Evolutionary conservation across 2,113 vertebrate genomes (phyloP), one percentile per base, ranked within the genome.

Genomic region (Thamnophis sirtalis): DNA sequence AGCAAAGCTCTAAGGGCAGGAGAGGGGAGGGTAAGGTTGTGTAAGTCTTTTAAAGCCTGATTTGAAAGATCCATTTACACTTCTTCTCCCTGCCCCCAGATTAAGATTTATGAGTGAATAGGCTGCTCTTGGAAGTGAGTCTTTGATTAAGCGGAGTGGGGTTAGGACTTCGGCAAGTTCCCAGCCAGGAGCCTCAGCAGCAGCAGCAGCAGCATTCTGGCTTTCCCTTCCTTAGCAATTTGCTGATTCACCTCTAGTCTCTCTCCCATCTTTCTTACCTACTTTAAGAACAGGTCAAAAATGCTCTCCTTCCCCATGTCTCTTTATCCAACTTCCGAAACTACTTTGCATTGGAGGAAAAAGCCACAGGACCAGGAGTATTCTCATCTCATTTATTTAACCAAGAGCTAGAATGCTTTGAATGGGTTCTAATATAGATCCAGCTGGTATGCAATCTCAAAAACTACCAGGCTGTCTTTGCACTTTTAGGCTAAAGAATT

Each of bases 1-100:
- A 91, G 90, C 89, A 91, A 93, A 93, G 93, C 91, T 89, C 84
- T 0, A 0, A 73, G 90, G 22, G 89, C 24, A 15, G 53, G 80
- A 21, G 33, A 51, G 13, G 85, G 11, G 63, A 22, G 89, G 43
- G 60, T 93, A 91, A 88, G 86, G 94, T 95, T 92, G 51, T 93
- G 92, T 92, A 55, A 4, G 86, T 92, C 88, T 60, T 91, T 94
- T 93, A 95, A 95, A 94, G 92, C 90, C 26, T 11, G 93, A 92
- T 96, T 96, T 96, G 90, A 1, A 93, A 96, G 94, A 95, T 91
- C 21, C 91, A 93, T 88, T 93, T 94, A 84, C 89, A 92, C 53
- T 95, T 95, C 93, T 89, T 94, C 94, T 96, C 93, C 93, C 55
- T 87, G 84, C 48, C 48, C 19, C 58, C 33, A 43, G 93, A 94